These are phyloP conservation scores for Manis crassicaudata DNA, from an alignment of 2,797 vertebrate genomes.

Conservation along the genomic window DNA sequence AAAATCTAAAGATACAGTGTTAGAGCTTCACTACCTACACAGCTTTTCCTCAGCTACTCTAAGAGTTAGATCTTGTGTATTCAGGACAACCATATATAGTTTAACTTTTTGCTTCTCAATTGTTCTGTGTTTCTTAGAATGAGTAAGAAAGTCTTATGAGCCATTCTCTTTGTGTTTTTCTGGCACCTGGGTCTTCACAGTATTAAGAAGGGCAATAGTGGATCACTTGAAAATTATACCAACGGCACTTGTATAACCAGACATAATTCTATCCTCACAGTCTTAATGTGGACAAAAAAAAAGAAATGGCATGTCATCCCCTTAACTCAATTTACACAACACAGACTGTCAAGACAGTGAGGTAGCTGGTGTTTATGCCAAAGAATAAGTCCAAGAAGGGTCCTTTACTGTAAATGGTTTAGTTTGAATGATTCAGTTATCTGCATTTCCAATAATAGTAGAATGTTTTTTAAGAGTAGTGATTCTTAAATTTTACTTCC, in stretches of 20 bases:
- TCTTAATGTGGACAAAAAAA: neutral
- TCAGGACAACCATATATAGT: neutral
- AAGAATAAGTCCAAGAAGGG: neutral
- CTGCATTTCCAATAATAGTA: neutral
- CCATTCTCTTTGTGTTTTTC: neutral
- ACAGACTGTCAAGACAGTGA: accelerated
- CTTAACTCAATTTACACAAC: neutral
- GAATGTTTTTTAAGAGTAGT: neutral
- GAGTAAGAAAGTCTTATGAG: neutral
- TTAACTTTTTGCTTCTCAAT: neutral
- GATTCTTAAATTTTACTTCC: neutral
- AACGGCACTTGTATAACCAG: neutral
- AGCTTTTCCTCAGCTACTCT: too few species aligned
- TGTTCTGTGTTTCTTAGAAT: neutral
- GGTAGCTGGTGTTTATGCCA: neutral
- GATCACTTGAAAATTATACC: neutral
- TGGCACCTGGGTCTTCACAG: neutral
- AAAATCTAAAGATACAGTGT: neutral
- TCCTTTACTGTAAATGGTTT: neutral
- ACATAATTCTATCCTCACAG: neutral
- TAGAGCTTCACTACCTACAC: neutral
- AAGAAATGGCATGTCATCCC: too few species aligned
- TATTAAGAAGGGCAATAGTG: neutral
- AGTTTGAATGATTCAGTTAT: neutral
- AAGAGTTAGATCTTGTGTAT: neutral